Base-by-base conservation (phyloP, 2,888 invertebrate species). In the Chymomyza caudatula region DNA sequence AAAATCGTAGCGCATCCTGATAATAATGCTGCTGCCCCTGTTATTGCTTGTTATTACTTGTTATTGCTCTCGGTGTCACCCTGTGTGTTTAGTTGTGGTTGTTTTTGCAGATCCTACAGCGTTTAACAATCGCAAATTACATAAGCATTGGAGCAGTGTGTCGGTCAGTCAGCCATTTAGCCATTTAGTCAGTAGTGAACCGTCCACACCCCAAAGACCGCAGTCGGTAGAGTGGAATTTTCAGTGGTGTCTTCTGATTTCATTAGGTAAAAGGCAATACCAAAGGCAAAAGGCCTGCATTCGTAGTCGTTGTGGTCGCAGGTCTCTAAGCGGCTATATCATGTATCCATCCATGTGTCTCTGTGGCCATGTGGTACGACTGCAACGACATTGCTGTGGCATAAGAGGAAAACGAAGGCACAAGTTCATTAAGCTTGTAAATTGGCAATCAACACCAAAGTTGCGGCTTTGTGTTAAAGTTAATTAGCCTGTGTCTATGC, bases 381-480 rank as follows among this genome's bases (percentile, higher is more conserved):
- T 15, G 51, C 51, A 20, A 20, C 22, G 13, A 13, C 20, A 4
- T 13, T 67, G 71, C 60, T 60, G 67, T 71, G 67, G 52, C 58
- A 29, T 54, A 11, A 19, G 37, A 25, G 51, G 0, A 47, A 53
- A 15, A 11, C 52, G 69, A 58, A 74, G 61, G 69, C 59, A 65
- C 68, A 67, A 73, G 74, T 81, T 77, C 72, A 82, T 79, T 81
- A 71, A 73, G 74, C 69, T 71, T 79, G 71, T 71, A 82, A 79
- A 85, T 79, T 82, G 82, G 66, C 82, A 85, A 85, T 82, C 78
- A 79, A 69, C 65, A 68, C 63, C 63, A 68, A 71, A 79, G 67
- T 56, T 71, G 71, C 54, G 51, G 74, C 80, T 80, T 80, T 82
- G 74, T 78, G 69, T 73, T 65, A 42, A 63, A 69, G 76, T 70